Evolutionary conservation across 2,113 vertebrate genomes (phyloP).

Genomic region (Cairina moschata): DNA sequence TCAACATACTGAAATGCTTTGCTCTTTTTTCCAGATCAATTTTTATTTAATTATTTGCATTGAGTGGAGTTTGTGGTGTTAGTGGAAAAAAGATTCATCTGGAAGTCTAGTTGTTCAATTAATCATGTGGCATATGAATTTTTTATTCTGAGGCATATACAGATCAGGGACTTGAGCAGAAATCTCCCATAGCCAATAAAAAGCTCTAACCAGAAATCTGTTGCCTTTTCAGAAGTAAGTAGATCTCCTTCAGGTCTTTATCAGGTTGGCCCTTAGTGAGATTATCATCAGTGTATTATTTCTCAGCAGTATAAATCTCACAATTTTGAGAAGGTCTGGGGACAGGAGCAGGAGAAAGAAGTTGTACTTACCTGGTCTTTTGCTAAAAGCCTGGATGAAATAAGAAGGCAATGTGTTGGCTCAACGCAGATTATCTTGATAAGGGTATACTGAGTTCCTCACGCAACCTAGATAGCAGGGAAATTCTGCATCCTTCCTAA

Average conservation of each 20-base stretch:
- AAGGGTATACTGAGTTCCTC: background rate
- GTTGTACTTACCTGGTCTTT: background rate
- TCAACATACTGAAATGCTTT: background rate
- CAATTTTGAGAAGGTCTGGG: background rate
- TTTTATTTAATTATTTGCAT: conserved; percentile 2
- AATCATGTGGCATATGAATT: background rate
- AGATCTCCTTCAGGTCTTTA: background rate
- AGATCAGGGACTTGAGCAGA: background rate
- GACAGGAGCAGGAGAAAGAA: background rate
- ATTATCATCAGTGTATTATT: background rate
- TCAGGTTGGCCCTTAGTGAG: background rate
- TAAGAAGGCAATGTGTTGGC: background rate
- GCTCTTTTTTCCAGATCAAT: background rate
- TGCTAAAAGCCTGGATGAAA: background rate
- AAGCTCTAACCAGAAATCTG: background rate
- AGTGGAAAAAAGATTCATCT: background rate
- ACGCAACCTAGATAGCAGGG: background rate
- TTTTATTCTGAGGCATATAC: background rate
- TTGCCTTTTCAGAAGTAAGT: background rate
- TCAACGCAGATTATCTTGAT: background rate
- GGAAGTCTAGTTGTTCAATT: background rate
- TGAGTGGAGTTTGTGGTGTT: background rate
- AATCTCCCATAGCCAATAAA: background rate
- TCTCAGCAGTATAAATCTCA: background rate
- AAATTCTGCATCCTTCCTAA: background rate